A percentile compares a stretch with the other conserved stretches of the same genome.
phyloP scores from a whole-genome alignment of 2,797 vertebrate species.

The Xenentodon cancila region DNA sequence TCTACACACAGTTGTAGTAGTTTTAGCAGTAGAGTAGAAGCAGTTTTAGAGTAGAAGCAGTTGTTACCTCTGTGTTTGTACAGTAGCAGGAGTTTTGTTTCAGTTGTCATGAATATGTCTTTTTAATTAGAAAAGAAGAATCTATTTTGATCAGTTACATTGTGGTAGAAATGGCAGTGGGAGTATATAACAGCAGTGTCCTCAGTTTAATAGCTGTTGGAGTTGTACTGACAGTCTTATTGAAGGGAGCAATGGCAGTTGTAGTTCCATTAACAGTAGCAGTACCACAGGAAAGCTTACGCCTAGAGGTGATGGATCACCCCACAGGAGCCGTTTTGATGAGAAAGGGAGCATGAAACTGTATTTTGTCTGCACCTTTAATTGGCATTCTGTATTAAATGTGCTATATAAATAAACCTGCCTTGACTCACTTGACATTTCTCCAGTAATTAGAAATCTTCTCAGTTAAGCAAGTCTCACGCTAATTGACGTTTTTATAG shows the following conservation, averaged over 20 bases:
- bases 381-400: background rate
- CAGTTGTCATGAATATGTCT: background rate
- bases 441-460: conserved; percentile 15
- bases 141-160: too few relatives aligned
- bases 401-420: background rate
- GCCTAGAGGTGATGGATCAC: conserved; percentile 55
- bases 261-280: conserved; percentile 34
- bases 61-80: background rate
- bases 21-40: background rate
- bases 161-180: background rate
- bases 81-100: conserved; percentile 2
- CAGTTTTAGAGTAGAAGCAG: conserved; percentile 6
- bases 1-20: background rate
- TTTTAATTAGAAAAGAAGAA: background rate
- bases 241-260: conserved; percentile 13
- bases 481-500: background rate
- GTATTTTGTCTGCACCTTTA: conserved; percentile 11
- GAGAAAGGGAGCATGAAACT: conserved; percentile 33
- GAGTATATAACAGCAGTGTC: conserved; percentile 3
- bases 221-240: conserved; percentile 10
- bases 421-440: conserved; percentile 1
- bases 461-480: conserved; percentile 14
- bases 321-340: conserved; percentile 46
- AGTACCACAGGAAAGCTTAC: conserved; percentile 43
- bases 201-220: conserved; percentile 3